Evolutionary conservation across 1,140 invertebrate species (phyloP).

Genomic region (Wasmannia auropunctata): DNA sequence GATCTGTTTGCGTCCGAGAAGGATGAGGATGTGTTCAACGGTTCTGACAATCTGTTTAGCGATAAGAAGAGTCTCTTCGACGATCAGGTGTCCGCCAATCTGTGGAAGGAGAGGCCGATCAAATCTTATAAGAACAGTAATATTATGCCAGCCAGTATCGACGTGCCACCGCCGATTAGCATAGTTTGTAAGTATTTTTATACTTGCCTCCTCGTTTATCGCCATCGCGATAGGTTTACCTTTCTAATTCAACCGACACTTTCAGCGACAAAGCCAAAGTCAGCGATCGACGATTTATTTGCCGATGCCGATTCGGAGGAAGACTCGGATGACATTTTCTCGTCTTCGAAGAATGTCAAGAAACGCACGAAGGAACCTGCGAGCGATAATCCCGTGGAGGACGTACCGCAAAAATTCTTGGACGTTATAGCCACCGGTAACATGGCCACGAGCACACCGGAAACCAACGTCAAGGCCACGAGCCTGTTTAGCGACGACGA

Average conservation of each 20-base stretch:
- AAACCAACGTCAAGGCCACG: slow-evolving; percentile 68
- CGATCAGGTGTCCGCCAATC: slow-evolving; percentile 71
- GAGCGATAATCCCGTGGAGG: not conserved
- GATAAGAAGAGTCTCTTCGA: slow-evolving; percentile 72
- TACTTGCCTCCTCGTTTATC: not conserved
- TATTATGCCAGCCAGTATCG: slow-evolving; percentile 82
- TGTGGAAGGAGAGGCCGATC: slow-evolving; percentile 76
- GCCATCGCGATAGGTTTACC: not conserved
- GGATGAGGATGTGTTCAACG: slow-evolving; percentile 68
- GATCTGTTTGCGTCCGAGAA: slow-evolving; percentile 76
- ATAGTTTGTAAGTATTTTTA: slow-evolving; percentile 74
- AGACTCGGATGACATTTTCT: slow-evolving; percentile 83
- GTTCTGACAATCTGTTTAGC: slow-evolving; percentile 67
- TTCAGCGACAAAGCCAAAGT: slow-evolving; percentile 81
- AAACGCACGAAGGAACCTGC: slow-evolving; percentile 64
- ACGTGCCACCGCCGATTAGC: slow-evolving; percentile 82
- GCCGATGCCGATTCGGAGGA: slow-evolving; percentile 83
- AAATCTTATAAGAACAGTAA: slow-evolving; percentile 74
- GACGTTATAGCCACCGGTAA: slow-evolving; percentile 36
- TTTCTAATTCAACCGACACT: not conserved
- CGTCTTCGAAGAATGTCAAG: slow-evolving; percentile 75
- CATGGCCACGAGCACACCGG: slow-evolving; percentile 75
- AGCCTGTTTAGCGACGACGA: slow-evolving; percentile 77
- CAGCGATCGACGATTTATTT: slow-evolving; percentile 83
- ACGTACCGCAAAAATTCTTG: slow-evolving; percentile 58